Evolutionary conservation across 2,888 invertebrate species (phyloP).

Genomic region (Teleiodes luculella): DNA sequence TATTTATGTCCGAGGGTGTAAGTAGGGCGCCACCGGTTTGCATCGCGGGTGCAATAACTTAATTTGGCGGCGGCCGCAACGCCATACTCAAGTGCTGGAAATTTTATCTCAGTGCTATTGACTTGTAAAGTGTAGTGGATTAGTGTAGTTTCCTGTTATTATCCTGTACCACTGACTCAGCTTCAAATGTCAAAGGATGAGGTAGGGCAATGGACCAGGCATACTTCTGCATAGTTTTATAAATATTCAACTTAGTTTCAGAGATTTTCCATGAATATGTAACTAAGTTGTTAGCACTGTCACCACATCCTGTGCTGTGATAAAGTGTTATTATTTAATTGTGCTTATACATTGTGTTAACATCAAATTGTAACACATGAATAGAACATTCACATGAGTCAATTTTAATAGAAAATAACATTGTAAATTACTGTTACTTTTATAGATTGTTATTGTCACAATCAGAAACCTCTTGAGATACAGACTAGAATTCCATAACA

Average conservation of each 20-base stretch:
- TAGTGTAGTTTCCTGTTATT: background rate
- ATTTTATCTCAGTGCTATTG: slow-evolving; percentile 12
- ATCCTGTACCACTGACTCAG: background rate
- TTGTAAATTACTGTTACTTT: too few species aligned
- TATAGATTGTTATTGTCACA: slow-evolving; percentile 20
- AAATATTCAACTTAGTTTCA: background rate
- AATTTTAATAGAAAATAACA: too few species aligned
- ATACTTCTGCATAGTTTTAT: background rate
- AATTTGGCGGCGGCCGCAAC: slow-evolving; percentile 30
- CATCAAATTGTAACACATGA: too few species aligned
- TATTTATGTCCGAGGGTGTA: slow-evolving; percentile 70
- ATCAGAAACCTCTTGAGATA: background rate
- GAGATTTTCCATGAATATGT: background rate
- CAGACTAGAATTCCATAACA: too few species aligned
- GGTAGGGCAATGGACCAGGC: slow-evolving; percentile 1
- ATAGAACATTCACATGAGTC: too few species aligned
- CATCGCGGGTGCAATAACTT: slow-evolving; percentile 49
- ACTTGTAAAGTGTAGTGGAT: background rate
- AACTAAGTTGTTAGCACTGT: too few species aligned
- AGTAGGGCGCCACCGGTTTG: slow-evolving; percentile 62
- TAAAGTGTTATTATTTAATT: too few species aligned
- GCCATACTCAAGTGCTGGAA: slow-evolving; percentile 10
- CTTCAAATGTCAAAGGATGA: slow-evolving; percentile 9
- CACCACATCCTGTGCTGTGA: too few species aligned
- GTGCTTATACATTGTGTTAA: too few species aligned